Base-by-base conservation (phyloP, 2,888 invertebrate species). In the Beris morrisii region DNA sequence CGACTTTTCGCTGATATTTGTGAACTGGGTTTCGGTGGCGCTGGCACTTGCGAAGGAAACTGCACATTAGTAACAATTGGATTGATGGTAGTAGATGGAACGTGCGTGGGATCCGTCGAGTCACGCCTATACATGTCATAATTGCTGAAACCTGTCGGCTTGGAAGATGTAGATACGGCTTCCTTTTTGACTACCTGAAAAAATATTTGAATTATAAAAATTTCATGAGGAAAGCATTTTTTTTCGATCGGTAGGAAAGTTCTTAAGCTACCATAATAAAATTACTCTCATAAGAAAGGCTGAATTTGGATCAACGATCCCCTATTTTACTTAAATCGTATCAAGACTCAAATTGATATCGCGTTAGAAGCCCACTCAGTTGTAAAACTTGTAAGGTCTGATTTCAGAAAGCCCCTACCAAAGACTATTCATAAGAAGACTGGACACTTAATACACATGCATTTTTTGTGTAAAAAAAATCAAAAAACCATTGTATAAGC, bases 81-180 rank as follows among this genome's bases (percentile, higher is more conserved):
- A 12, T 30, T 55, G 15, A 56, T 15, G 7, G 22, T 46, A 1
- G 22, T 52, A 13, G 31, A 13, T 28, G 65, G 65, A 38, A 61
- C 52, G 22, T 66, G 65, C 45, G 69, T 54, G 22, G 67, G 65
- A 5, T 38, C 7, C 4, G 5, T 9, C 31, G 69, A 64, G 32
- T 72, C 72, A 5, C 71, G 68, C 11, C 72, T 64, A 54, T 70
- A 72, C 9, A 72, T 73, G 61, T 81, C 81, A 61, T 78, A 80
- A 67, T 76, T 79, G 58, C 70, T 71, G 66, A 77, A 79, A 3
- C 78, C 76, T 15, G 79, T 76, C 54, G 75, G 75, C 70, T 80
- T 80, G 12, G 80, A 76, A 11, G 81, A 77, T n/a, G 81, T 78
- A 50, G 79, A 79, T 11, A 79, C 79, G 28, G 79, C 78, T 71